Evolutionary conservation across 2,113 vertebrate species (phyloP).

Genomic region (Python bivittatus): DNA sequence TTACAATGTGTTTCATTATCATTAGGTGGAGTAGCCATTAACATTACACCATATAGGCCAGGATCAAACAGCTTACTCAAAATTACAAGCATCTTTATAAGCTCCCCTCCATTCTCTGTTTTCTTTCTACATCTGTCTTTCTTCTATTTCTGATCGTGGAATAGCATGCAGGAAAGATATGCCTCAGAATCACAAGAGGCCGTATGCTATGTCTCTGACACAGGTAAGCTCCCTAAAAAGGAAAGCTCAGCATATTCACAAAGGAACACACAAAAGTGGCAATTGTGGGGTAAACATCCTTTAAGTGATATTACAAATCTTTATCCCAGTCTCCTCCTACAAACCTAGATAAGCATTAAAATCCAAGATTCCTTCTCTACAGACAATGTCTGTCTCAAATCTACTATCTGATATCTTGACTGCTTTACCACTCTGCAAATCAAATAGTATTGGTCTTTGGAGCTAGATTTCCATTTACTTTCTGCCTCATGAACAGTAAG

Average conservation of each 20-base stretch:
- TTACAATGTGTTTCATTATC: neutral
- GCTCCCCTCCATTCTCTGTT: neutral
- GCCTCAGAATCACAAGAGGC: neutral
- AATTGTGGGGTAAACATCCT: neutral
- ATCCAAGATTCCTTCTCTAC: neutral
- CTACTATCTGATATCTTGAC: neutral
- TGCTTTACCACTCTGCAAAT: neutral
- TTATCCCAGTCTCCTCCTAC: neutral
- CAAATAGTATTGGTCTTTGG: neutral
- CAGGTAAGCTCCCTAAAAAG: neutral
- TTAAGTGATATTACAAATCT: neutral
- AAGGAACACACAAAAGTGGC: neutral
- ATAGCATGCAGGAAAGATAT: neutral
- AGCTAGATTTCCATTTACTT: neutral
- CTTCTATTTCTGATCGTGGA: neutral
- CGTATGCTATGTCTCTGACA: neutral
- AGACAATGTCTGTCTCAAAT: neutral
- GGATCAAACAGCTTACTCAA: neutral
- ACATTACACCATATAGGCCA: fast-evolving
- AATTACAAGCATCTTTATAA: neutral
- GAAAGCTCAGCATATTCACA: neutral
- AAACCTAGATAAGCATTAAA: neutral
- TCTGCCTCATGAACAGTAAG: neutral
- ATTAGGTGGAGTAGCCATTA: fast-evolving
- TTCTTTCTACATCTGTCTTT: neutral